Conservation (phyloP, 2,797 vertebrate genomes). For the Varecia variegata region DNA sequence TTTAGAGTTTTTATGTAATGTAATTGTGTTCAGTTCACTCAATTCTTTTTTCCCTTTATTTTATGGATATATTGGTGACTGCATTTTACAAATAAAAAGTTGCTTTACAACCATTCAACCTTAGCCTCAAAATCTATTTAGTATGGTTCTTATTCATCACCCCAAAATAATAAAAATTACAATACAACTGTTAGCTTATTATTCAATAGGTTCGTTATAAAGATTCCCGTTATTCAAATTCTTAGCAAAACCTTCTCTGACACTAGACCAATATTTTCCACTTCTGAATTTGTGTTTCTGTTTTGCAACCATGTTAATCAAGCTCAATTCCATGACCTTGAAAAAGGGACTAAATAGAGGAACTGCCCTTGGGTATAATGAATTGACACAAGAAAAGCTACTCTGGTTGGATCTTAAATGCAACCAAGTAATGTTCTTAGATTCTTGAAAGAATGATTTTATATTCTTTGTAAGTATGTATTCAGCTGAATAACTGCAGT, state of each 20-base stretch:
- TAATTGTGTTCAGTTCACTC: background rate
- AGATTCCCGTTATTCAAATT: background rate
- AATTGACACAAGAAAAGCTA: constrained; percentile 58
- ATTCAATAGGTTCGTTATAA: background rate
- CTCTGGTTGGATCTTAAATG: constrained; percentile 29
- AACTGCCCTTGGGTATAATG: background rate
- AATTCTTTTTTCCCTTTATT: background rate
- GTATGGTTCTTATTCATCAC: background rate
- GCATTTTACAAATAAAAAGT: background rate
- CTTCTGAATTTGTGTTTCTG: background rate
- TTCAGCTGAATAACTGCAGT: background rate
- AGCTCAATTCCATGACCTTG: constrained; percentile 43
- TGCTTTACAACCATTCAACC: constrained; percentile 44
- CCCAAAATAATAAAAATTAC: constrained; percentile 36
- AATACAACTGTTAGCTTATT: background rate
- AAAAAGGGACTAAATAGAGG: background rate
- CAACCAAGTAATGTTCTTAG: constrained; percentile 62
- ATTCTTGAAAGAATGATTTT: constrained; percentile 57
- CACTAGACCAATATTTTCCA: constrained; percentile 4
- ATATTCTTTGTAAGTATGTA: constrained; percentile 7
- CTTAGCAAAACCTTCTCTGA: background rate
- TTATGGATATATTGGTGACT: background rate
- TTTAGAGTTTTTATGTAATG: background rate
- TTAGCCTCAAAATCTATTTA: background rate
- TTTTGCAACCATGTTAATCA: constrained; percentile 51